Percentiles rank a stretch among this genome's conserved stretches.
Evolutionary conservation across 2,888 invertebrate species (phyloP).

Genomic region (Drosophila recens): DNA sequence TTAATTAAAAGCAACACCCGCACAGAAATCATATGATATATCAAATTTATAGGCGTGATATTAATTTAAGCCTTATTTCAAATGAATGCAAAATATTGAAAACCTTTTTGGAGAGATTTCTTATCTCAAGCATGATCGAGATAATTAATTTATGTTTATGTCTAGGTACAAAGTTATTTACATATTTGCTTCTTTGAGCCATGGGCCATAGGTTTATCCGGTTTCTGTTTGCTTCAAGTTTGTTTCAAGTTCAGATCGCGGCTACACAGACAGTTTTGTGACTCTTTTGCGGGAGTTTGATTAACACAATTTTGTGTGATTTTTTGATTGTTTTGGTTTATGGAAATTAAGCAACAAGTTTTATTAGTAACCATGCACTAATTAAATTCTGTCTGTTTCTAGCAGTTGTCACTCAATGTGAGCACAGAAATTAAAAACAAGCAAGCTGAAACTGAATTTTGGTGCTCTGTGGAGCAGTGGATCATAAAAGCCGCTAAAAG

Average conservation of each 20-base stretch:
- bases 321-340: constrained; percentile 37
- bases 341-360: constrained; percentile 69
- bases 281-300: constrained; percentile 78
- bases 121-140: constrained; percentile 58
- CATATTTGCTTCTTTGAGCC: constrained; percentile 51
- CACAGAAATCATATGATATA: constrained; percentile 42
- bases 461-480: constrained; percentile 74
- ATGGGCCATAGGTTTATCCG: constrained; percentile 53
- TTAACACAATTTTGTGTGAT: constrained; percentile 66
- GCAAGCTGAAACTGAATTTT: constrained; percentile 49
- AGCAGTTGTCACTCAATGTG: constrained; percentile 49
- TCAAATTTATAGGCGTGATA: constrained; percentile 31
- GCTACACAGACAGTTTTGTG: constrained; percentile 49
- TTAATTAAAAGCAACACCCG: constrained; percentile 1
- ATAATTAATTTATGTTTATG: constrained; percentile 65
- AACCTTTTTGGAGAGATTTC: constrained; percentile 6
- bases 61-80: constrained; percentile 23
- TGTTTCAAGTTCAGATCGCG: constrained; percentile 69
- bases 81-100: constrained; percentile 44
- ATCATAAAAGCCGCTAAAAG: constrained; percentile 80
- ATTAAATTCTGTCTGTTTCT: constrained; percentile 71
- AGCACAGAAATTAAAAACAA: constrained; percentile 41
- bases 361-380: constrained; percentile 82
- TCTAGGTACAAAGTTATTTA: constrained; percentile 33
- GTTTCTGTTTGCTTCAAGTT: constrained; percentile 42